Conservation (phyloP, 2,797 vertebrate genomes). For the Cynodonichthys magdalenae region DNA sequence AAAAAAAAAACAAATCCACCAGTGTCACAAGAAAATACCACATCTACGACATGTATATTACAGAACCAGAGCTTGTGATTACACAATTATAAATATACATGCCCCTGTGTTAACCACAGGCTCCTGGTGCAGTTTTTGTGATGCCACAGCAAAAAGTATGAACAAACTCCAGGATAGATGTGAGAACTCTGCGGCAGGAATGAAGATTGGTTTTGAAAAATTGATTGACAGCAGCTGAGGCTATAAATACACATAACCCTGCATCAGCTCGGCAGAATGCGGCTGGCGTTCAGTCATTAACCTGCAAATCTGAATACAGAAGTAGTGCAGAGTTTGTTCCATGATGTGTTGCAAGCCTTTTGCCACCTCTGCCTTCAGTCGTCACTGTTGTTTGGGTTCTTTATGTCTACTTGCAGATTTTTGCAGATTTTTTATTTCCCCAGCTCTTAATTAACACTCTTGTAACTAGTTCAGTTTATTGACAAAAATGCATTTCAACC, state of each 20-base stretch:
- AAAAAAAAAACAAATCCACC: neutral
- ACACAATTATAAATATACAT: conserved; percentile 4
- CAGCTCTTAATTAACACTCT: conserved; percentile 17
- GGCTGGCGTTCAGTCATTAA: conserved; percentile 54
- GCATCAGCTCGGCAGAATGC: conserved; percentile 35
- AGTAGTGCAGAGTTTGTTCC: conserved; percentile 24
- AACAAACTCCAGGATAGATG: conserved; percentile 27
- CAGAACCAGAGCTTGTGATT: conserved; percentile 21
- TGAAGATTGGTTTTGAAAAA: conserved; percentile 46
- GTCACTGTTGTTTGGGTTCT: conserved; percentile 15
- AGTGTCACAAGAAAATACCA: neutral
- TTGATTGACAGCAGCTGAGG: conserved; percentile 54
- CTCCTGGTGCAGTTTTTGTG: conserved; percentile 18
- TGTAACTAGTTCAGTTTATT: conserved; percentile 5
- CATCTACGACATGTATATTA: neutral
- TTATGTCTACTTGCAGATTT: conserved; percentile 8
- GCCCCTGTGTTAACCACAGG: conserved; percentile 27
- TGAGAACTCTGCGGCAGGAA: conserved; percentile 31
- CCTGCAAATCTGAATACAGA: conserved; percentile 54
- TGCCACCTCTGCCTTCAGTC: conserved; percentile 24
- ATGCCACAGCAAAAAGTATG: conserved; percentile 27
- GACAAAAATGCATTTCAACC: neutral
- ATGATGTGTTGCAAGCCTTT: conserved; percentile 20
- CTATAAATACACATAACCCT: conserved; percentile 59
- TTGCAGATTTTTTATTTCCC: conserved; percentile 13